A percentile compares a stretch with the other conserved stretches of the same genome.
Conservation (phyloP, 2,113 vertebrate genomes). For the Callithrix jacchus region DNA sequence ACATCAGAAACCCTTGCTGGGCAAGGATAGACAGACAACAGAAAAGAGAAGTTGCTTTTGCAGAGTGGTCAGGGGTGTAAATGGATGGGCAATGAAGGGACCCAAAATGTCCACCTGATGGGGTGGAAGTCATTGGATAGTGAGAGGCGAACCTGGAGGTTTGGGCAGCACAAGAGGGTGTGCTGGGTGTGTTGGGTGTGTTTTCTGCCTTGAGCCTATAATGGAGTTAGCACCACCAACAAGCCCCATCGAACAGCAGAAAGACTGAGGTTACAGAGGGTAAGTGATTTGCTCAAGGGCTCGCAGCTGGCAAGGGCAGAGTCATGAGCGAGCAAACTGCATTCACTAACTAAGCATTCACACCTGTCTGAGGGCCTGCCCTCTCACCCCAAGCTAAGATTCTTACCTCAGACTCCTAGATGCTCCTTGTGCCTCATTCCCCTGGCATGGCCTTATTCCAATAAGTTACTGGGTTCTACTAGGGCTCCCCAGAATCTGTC, state of each 20-base stretch:
- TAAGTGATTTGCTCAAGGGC: background rate
- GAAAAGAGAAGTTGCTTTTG: background rate
- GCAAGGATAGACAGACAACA: background rate
- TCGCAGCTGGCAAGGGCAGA: background rate
- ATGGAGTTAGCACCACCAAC: background rate
- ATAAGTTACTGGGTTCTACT: background rate
- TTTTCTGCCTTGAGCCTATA: background rate
- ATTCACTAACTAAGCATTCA: too few relatives aligned
- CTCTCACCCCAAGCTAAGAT: background rate
- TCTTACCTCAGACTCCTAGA: background rate
- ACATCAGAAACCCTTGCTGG: slow-evolving; percentile 8
- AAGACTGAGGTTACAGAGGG: background rate
- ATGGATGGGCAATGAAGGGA: too few relatives aligned
- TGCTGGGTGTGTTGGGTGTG: background rate
- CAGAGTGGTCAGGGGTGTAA: too few relatives aligned
- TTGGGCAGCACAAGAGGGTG: background rate
- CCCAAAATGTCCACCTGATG: background rate
- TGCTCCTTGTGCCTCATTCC: background rate
- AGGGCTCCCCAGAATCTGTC: background rate
- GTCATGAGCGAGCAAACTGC: background rate
- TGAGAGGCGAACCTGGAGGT: background rate
- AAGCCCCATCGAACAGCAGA: background rate
- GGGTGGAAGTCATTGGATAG: background rate
- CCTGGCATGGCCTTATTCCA: background rate
- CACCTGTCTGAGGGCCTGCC: background rate